Base-by-base conservation (phyloP, 2,888 invertebrate genomes). In the Caenorhabditis sinica region DNA sequence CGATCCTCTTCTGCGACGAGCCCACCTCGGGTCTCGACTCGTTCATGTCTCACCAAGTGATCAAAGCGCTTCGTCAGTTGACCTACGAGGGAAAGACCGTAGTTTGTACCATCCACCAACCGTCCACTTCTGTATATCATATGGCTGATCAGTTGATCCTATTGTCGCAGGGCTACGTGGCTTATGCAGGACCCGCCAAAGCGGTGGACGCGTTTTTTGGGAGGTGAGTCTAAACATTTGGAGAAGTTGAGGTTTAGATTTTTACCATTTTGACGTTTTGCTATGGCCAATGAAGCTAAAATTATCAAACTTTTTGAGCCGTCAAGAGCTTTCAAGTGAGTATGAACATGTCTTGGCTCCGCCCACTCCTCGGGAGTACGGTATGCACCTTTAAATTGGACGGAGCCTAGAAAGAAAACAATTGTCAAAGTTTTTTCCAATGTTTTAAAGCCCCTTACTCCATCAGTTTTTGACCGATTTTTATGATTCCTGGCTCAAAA, bases 51-150 rank as follows among this genome's bases (percentile, higher is more conserved):
- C 75, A 85, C 9, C 89, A 89, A 76, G 82, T 82, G 25, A 82
- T 82, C 76, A 82, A 82, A 60, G 63, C 76, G 0, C 71, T 82
- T 15, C 76, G 76, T 4, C 76, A 82, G 25, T 53, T 82, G 56
- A 60, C 76, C 13, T 82, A 88, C 8, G 92, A 95, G 89, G 96
- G 97, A 30, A 97, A 96, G 93, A 97, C 97, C 0, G 95, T 97
- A 71, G 95, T 98, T 28, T 95, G 96, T 91, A 97, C 97, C 0
- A 96, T 98, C 87, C 97, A 97, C 94, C 97, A 98, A 93, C 97
- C 97, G 0, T 96, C 96, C 0, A 97, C 97, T 0, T 96, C 97
- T 93, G 93, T 94, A 25, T 97, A 96, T 93, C 95, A 96, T 23
- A 95, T 97, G 94, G 97, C 97, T 92, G 96, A 97, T 36, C 80